Conservation (phyloP, 1,140 invertebrate genomes). For the Papilio polyxenes region DNA sequence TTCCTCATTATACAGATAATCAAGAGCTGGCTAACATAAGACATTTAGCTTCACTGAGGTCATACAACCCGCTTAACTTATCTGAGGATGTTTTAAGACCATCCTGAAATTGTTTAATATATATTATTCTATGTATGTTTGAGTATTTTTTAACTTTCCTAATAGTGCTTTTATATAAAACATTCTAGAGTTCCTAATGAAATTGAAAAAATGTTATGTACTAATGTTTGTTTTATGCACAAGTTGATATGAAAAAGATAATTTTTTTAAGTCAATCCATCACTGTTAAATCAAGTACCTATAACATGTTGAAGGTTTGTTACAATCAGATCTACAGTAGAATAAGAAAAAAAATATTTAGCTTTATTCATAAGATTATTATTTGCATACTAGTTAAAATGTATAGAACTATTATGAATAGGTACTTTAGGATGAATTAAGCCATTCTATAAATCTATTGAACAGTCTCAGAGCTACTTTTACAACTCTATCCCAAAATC, state of each 20-base stretch:
- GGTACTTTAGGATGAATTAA: constrained; percentile 54
- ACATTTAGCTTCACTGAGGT: constrained; percentile 55
- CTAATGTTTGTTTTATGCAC: no score
- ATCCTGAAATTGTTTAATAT: neutral
- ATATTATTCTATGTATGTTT: no score
- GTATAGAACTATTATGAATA: neutral
- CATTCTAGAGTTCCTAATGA: no score
- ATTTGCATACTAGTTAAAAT: neutral
- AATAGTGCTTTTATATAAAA: no score
- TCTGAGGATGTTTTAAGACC: constrained; percentile 56
- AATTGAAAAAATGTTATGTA: no score
- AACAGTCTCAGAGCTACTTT: constrained; percentile 67
- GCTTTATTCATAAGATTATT: neutral
- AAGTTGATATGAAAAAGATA: no score
- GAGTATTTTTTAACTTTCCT: no score
- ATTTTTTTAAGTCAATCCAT: no score
- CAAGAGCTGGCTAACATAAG: constrained; percentile 52
- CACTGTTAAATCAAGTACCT: neutral
- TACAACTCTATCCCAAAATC: constrained; percentile 69
- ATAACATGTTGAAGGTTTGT: neutral
- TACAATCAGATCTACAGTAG: no score
- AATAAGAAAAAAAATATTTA: no score
- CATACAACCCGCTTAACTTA: constrained; percentile 70
- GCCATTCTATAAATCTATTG: constrained; percentile 66
- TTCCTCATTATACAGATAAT: constrained; percentile 50